These are phyloP conservation scores for Cistogaster globosa DNA, from an alignment of 2,888 invertebrate species.

Conservation along the genomic window DNA sequence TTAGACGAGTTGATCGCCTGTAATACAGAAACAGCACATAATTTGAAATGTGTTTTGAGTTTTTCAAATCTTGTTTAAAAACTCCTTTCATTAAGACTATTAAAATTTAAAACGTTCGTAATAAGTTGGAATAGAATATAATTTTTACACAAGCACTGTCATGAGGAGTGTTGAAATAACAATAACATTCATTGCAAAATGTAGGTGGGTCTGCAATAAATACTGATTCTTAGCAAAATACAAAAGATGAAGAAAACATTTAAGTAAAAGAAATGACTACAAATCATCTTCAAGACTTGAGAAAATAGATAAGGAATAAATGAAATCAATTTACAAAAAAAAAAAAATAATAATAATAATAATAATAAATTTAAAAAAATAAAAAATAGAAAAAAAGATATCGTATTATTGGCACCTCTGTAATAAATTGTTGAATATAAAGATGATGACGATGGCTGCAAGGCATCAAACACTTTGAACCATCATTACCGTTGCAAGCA, in stretches of 20 bases:
- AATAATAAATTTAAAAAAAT: too few relatives aligned
- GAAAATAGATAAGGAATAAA: slow-evolving; percentile 38
- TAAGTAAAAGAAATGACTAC: slow-evolving; percentile 50
- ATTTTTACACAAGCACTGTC: slow-evolving; percentile 12
- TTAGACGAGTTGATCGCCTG: too few relatives aligned
- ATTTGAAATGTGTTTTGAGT: too few relatives aligned
- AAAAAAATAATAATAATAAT: too few relatives aligned
- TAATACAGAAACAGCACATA: too few relatives aligned
- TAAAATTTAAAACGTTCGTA: slow-evolving; percentile 12
- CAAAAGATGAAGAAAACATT: slow-evolving; percentile 23
- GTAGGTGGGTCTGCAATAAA: slow-evolving; percentile 51
- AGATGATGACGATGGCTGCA: slow-evolving; percentile 57
- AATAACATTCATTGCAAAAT: slow-evolving; percentile 33
- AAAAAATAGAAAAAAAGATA: slow-evolving; percentile 18
- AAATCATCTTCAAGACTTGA: slow-evolving; percentile 50
- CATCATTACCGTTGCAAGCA: slow-evolving; percentile 44
- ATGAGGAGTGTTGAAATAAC: background rate
- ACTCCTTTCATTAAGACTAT: background rate
- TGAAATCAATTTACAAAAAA: slow-evolving; percentile 7
- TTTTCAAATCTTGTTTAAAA: background rate
- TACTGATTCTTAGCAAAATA: slow-evolving; percentile 43
- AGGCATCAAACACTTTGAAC: slow-evolving; percentile 56
- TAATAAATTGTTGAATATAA: slow-evolving; percentile 55
- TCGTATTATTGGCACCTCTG: slow-evolving; percentile 52
- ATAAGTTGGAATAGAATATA: slow-evolving; percentile 17